phyloP scores from a whole-genome alignment of 2,797 vertebrate species.

The Sebastes matsubarae region DNA sequence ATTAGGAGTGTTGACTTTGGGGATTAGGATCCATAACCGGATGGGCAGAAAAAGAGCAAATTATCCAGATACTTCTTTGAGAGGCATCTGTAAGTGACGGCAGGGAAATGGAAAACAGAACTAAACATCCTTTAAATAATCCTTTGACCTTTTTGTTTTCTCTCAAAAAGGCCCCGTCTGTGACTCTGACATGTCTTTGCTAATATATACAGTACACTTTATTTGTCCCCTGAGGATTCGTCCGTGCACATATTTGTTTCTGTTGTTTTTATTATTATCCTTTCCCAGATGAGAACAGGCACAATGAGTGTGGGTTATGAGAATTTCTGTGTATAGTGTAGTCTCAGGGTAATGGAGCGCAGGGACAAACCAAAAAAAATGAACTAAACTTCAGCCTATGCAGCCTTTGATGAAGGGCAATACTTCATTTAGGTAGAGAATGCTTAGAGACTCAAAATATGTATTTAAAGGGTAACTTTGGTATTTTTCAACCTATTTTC shows the following conservation, averaged over 20 bases:
- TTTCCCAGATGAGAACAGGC: slow-evolving; percentile 62
- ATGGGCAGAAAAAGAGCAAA: slow-evolving; percentile 48
- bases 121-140: slow-evolving; percentile 45
- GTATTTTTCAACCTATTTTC: too few relatives aligned
- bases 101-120: slow-evolving; percentile 32
- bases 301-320: slow-evolving; percentile 30
- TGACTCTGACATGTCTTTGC: slow-evolving; percentile 24
- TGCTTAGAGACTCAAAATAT: neutral
- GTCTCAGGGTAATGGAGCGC: slow-evolving; percentile 1
- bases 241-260: slow-evolving; percentile 61
- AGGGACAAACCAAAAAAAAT: neutral
- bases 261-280: slow-evolving; percentile 40
- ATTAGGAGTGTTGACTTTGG: slow-evolving; percentile 62
- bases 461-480: neutral
- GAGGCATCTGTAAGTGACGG: slow-evolving; percentile 47
- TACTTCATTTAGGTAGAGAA: neutral
- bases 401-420: neutral
- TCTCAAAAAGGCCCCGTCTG: slow-evolving; percentile 42
- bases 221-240: slow-evolving; percentile 31
- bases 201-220: slow-evolving; percentile 3
- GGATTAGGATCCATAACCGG: slow-evolving; percentile 73
- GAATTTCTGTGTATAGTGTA: slow-evolving; percentile 20
- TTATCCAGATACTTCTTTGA: slow-evolving; percentile 46
- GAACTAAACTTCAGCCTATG: too few relatives aligned
- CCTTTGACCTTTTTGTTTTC: slow-evolving; percentile 51